A percentile compares a stretch with the other conserved stretches of the same genome.
Conservation (phyloP, 2,888 invertebrate genomes). For the Noctua pronuba region DNA sequence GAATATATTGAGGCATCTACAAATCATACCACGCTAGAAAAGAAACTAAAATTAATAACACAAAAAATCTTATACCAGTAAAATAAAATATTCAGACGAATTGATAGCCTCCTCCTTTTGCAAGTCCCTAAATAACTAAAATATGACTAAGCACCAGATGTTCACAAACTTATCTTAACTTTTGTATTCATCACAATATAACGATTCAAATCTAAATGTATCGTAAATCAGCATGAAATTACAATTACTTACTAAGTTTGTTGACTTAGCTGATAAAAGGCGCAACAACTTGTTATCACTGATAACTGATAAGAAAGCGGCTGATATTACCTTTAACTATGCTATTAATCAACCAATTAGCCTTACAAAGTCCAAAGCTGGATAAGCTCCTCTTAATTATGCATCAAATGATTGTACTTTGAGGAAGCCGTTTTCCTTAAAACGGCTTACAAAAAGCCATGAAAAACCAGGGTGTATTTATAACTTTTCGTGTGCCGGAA, state of each 20-base stretch:
- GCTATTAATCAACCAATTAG: background rate
- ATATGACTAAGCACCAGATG: background rate
- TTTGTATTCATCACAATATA: background rate
- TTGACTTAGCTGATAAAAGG: conserved; percentile 12
- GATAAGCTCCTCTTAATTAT: background rate
- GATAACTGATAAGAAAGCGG: conserved; percentile 10
- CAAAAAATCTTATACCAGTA: background rate
- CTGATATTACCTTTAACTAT: background rate
- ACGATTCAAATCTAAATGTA: background rate
- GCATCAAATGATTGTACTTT: background rate
- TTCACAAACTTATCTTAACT: background rate
- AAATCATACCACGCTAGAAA: too few relatives aligned
- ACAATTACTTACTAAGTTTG: conserved; percentile 9
- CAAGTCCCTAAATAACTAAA: background rate
- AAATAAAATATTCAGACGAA: background rate
- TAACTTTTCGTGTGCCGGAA: too few relatives aligned
- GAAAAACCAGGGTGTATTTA: background rate
- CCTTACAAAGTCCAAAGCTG: conserved; percentile 10
- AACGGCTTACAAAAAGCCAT: background rate
- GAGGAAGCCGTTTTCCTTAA: background rate
- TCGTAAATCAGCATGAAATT: conserved; percentile 20
- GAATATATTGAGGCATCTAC: background rate
- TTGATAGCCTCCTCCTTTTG: background rate
- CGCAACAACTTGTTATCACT: conserved; percentile 12
- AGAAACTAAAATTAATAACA: background rate